Conservation (phyloP, 1,140 invertebrate species). For the Carposina sasakii region DNA sequence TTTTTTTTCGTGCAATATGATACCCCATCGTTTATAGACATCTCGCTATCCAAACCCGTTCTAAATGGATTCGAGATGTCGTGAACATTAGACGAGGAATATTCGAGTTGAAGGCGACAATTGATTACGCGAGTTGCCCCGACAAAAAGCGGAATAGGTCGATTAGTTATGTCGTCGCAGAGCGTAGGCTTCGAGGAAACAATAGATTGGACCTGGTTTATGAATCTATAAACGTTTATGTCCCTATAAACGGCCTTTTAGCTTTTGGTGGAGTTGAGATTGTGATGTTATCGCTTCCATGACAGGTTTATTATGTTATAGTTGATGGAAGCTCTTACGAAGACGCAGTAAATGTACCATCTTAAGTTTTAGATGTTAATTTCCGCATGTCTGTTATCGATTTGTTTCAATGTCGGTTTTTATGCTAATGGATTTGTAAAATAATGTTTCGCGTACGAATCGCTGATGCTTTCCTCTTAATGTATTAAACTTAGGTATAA, state of each 20-base stretch:
- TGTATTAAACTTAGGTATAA: no score
- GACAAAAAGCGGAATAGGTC: slow-evolving; percentile 66
- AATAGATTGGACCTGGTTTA: slow-evolving; percentile 67
- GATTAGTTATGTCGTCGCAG: slow-evolving; percentile 59
- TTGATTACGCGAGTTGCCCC: slow-evolving; percentile 56
- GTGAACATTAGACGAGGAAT: slow-evolving; percentile 49
- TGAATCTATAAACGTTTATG: slow-evolving; percentile 71
- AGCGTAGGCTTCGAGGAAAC: slow-evolving; percentile 57
- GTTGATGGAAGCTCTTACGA: slow-evolving; percentile 37
- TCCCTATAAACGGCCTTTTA: slow-evolving; percentile 64
- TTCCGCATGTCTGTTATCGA: slow-evolving; percentile 19
- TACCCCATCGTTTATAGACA: slow-evolving; percentile 60
- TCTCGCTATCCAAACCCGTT: slow-evolving; percentile 59
- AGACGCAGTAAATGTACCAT: slow-evolving; percentile 20
- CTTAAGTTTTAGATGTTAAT: slow-evolving; percentile 17
- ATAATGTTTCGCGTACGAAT: no score
- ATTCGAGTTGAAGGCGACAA: slow-evolving; percentile 60
- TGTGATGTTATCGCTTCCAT: slow-evolving; percentile 54
- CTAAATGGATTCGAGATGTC: slow-evolving; percentile 48
- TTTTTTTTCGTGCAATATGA: slow-evolving; percentile 66
- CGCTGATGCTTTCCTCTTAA: no score
- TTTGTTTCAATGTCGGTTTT: no score
- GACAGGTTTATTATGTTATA: slow-evolving; percentile 57
- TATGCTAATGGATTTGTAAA: no score
- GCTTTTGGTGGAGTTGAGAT: slow-evolving; percentile 51